Evolutionary conservation across 2,888 invertebrate species (phyloP).

Genomic region (Coelopa pilipes): DNA sequence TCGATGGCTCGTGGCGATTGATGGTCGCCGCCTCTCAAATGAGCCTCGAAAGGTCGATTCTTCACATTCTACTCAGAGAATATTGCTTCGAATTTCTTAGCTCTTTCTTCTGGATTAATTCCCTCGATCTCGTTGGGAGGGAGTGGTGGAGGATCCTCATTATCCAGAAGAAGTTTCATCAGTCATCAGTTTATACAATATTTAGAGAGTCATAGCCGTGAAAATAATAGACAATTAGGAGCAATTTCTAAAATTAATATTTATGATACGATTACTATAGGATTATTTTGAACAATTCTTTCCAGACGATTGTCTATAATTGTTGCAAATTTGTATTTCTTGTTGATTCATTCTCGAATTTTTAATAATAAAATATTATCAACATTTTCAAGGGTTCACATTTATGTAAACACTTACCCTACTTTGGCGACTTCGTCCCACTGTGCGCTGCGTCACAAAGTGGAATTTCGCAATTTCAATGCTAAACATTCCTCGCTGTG

Average conservation of each 20-base stretch:
- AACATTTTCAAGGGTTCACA: too few species aligned
- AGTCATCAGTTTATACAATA: too few species aligned
- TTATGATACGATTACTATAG: too few species aligned
- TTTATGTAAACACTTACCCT: not conserved
- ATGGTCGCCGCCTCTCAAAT: too few species aligned
- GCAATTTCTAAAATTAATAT: not conserved
- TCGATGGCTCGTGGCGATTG: too few species aligned
- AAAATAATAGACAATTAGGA: not conserved
- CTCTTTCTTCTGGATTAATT: too few species aligned
- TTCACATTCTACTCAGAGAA: not conserved
- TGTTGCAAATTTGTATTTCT: not conserved
- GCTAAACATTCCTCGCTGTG: constrained; percentile 47
- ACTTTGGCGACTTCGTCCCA: not conserved
- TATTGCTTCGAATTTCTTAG: not conserved
- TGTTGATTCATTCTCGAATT: too few species aligned
- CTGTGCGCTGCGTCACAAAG: constrained; percentile 18
- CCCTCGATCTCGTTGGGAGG: too few species aligned
- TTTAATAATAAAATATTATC: too few species aligned
- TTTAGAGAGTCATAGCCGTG: too few species aligned
- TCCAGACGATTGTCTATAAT: not conserved
- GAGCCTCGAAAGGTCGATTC: not conserved
- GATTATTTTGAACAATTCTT: not conserved
- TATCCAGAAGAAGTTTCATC: too few species aligned
- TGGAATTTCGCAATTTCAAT: constrained; percentile 38
- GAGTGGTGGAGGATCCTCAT: too few species aligned